Base-by-base conservation (phyloP, 2,888 invertebrate genomes). In the Cryptus viduatorius region DNA sequence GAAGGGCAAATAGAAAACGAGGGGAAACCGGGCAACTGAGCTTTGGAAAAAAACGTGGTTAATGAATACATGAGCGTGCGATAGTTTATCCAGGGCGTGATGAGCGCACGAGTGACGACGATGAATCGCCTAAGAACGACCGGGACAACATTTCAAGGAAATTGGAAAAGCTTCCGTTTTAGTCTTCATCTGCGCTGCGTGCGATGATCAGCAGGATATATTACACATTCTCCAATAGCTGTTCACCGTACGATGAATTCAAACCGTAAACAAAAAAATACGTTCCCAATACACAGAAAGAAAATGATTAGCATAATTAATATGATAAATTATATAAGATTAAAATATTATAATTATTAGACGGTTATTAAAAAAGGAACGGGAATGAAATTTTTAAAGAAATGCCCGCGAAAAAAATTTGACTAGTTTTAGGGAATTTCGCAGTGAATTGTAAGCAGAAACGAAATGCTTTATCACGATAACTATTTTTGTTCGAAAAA, bases 121-220 rank as follows among this genome's bases (percentile, higher is more conserved):
- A 81, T 76, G 81, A 64, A 31, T 12, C 76, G 29, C 12, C 37
- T 8, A 37, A 29, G 1, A 44, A 44, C 29, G 46, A 71, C 10
- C 67, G 19, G 56, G 59, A 37, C 42, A 64, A 61, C 37, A 64
- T 61, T 50, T 77, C 56, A 44, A 75, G 79, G 64, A 83, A 79
- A 83, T 83, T 79, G 83, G 79, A 53, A 77, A 77, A 46, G 31
- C 65, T 82, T 77, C 82, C 76, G 77, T 56, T 64, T 24, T 19
- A 8, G 56, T 4, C 53, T 29, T 37, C 42, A 10, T 61, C 16
- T 31, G 5, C 14, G 5, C 8, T 31, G 61, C 31, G 31, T 61
- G 61, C 61, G 61, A 31, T 31, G 61, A 12, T 61, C 61, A 29
- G 31, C 61, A 12, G 14, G 61, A 31, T 29, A 29, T 31, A 31